Base-by-base conservation (phyloP, 2,113 vertebrate genomes). In the Etia nguti region DNA sequence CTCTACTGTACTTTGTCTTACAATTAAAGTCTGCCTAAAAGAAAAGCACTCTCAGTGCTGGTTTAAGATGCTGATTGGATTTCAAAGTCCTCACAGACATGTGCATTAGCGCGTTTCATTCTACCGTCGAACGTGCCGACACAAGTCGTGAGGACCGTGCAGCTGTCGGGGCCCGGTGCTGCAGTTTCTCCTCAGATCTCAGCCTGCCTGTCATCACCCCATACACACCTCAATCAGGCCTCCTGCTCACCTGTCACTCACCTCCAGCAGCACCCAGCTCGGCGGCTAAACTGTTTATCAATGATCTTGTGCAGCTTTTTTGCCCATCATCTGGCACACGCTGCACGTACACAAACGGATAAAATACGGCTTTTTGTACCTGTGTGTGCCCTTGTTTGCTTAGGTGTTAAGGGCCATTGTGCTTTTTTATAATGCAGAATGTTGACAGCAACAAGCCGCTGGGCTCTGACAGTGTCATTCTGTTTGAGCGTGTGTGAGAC, bases 221-320 rank as follows among this genome's bases (percentile, higher is more conserved):
- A 92, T 83, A 94, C 90, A 94, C 93, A 89, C 94, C 93, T 97
- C 96, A 95, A 92, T 97, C 96, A 97, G 93, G 90, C 92, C 90
- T 94, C 94, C 91, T 94, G 93, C 93, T 93, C 48, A 70, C 68
- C 94, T 85, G 94, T 93, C 95, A 94, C 85, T 94, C 95, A 93
- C 38, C 54, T 82, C 65, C 3, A 16, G 80, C 16, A 93, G 91
- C 94, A 34, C 92, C 54, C 85, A 79, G 91, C 88, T 94, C 81
- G 55, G 79, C 54, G 12, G 85, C 77, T 79, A 88, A 91, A 94
- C 65, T 83, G 55, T 90, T 94, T 90, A 85, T 85, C 92, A 56
- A 84, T 59, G 13, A 83, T 81, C 86, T 20, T 18, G 80, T 89
- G 90, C 95, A 95, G 94, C 94, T 96, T 96, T 96, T 96, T 94